A percentile compares a stretch with the other conserved stretches of the same genome.
Evolutionary conservation across 2,113 vertebrate genomes (phyloP).

Genomic region (Nyctibius bracteatus): DNA sequence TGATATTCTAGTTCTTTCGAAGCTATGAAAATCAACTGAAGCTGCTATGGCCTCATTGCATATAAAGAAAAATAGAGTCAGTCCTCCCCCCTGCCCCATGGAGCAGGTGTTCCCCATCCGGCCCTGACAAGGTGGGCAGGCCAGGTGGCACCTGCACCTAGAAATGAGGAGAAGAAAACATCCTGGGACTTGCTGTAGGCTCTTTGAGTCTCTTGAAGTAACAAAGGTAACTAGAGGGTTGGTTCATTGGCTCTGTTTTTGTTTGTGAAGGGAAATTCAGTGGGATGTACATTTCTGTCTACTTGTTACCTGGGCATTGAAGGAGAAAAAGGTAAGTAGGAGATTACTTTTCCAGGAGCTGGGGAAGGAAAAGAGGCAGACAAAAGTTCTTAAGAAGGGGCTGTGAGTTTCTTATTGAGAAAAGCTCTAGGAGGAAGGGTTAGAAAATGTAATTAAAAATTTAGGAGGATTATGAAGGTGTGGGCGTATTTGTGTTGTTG

Average conservation of each 20-base stretch:
- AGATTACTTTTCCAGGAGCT: background rate
- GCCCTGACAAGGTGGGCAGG: background rate
- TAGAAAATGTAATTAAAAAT: background rate
- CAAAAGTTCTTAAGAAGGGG: background rate
- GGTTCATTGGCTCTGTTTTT: background rate
- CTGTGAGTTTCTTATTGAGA: background rate
- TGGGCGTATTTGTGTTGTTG: background rate
- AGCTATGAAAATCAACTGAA: background rate
- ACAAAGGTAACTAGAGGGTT: rapidly evolving
- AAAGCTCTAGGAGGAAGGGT: background rate
- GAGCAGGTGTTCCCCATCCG: background rate
- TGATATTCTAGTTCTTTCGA: background rate
- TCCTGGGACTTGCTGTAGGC: rapidly evolving
- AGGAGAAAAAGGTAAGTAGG: background rate
- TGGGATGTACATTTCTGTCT: rapidly evolving
- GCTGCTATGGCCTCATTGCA: background rate
- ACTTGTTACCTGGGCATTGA: rapidly evolving
- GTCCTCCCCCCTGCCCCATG: background rate
- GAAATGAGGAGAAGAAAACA: background rate
- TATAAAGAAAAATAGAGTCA: background rate
- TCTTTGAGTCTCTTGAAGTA: background rate
- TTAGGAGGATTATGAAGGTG: background rate
- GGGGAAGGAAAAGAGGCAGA: background rate
- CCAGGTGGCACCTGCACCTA: background rate
- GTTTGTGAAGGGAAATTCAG: background rate